Evolutionary conservation across 2,888 invertebrate species (phyloP).

Genomic region (Drosophila nr. fundita): DNA sequence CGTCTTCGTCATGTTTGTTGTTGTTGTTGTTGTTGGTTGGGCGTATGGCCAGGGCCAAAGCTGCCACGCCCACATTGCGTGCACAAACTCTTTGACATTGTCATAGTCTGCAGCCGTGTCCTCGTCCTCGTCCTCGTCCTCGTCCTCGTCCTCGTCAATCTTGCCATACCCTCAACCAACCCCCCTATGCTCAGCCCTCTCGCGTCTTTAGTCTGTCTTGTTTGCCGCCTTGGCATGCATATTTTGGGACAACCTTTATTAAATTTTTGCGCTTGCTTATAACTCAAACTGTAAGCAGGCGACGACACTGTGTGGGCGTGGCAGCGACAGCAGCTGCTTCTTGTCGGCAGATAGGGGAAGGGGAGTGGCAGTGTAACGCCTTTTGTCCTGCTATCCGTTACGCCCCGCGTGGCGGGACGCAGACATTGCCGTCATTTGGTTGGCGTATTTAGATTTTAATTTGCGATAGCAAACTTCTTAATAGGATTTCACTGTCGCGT

Average conservation of each 20-base stretch:
- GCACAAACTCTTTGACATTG: constrained; percentile 81
- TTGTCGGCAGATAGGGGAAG: not conserved
- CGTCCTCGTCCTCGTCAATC: constrained; percentile 30
- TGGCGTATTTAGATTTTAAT: constrained; percentile 80
- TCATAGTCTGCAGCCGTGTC: constrained; percentile 63
- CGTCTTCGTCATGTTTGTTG: constrained; percentile 16
- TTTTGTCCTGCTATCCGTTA: constrained; percentile 40
- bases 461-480: constrained; percentile 81
- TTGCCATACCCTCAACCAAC: not conserved
- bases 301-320: constrained; percentile 36
- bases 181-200: not conserved
- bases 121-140: constrained; percentile 13
- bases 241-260: constrained; percentile 71
- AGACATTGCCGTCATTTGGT: constrained; percentile 73
- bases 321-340: constrained; percentile 17
- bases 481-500: constrained; percentile 78
- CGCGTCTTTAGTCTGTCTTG: constrained; percentile 26
- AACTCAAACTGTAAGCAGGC: constrained; percentile 77
- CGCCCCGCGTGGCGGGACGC: constrained; percentile 26
- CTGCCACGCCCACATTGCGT: constrained; percentile 75
- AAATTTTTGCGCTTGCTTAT: constrained; percentile 79
- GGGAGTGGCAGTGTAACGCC: constrained; percentile 23
- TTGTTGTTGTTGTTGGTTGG: constrained; percentile 27
- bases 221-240: constrained; percentile 35
- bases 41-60: constrained; percentile 52